These are phyloP conservation scores for Pterobdella sp. DNA, from an alignment of 2,888 invertebrate genomes.

Conservation along the genomic window DNA sequence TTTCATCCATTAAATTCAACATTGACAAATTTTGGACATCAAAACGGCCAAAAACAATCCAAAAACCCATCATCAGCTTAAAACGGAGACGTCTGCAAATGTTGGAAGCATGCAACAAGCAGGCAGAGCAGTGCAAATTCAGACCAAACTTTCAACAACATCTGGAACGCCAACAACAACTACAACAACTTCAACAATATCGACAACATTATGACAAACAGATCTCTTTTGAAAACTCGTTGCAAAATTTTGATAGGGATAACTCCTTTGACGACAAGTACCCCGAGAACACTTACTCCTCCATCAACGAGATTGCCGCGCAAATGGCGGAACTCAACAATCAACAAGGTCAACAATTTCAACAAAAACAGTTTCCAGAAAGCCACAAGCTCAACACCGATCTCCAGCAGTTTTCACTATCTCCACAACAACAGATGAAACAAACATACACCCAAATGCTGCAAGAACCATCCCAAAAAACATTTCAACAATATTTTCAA, in stretches of 20 bases:
- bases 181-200: constrained; percentile 2
- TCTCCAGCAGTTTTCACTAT: neutral
- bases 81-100: neutral
- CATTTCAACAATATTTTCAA: neutral
- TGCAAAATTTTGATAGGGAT: neutral
- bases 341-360: neutral
- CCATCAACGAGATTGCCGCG: constrained; percentile 19
- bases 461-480: neutral
- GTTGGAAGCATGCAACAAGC: neutral
- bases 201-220: constrained; percentile 2
- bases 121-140: neutral
- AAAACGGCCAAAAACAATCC: neutral
- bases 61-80: too few species aligned
- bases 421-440: neutral
- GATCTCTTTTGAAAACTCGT: neutral
- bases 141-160: constrained; percentile 8
- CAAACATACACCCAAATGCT: neutral
- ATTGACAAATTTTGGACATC: neutral
- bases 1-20: neutral
- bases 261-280: constrained; percentile 5
- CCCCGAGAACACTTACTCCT: constrained; percentile 26
- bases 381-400: constrained; percentile 6
- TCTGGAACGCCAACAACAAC: neutral
- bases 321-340: constrained; percentile 6
- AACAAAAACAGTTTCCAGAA: neutral